Base-by-base conservation (phyloP, 2,113 vertebrate species). In the Eublepharis macularius region DNA sequence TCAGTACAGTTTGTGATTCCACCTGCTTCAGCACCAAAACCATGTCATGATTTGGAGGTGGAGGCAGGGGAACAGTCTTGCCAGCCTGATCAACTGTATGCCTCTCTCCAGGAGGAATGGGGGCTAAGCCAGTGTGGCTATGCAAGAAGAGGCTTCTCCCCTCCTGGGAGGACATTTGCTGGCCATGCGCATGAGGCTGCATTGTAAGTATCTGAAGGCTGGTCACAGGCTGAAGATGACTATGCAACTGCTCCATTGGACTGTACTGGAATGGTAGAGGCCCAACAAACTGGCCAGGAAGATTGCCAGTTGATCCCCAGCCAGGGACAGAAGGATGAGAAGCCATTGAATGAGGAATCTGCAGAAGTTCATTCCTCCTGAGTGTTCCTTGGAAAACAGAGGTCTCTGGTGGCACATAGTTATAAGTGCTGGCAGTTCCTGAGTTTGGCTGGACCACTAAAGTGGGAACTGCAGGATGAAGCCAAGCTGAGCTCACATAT, bases 1-100 rank as follows among this genome's bases (percentile, higher is more conserved):
- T 17, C 34, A 11, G 43, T 17, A 63, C 39, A 10, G 83, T 47
- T 41, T 36, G 39, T 16, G 85, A 57, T 47, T 84, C 74, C 76
- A 84, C 19, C 47, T 90, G 49, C 36, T 86, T 90, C 6, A 89
- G 77, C 2, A 90, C 60, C 84, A 87, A n/a, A n/a, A n/a, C n/a
- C n/a, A n/a, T n/a, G n/a, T n/a, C n/a, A n/a, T n/a, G n/a, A n/a
- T n/a, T 90, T 21, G 74, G 10, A 13, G 14, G 72, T 4, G 29
- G 51, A n/a, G 70, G 68, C 36, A 73, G 29, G 29, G 70, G n/a
- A 81, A 81, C 60, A 16, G n/a, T 11, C 16, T n/a, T 72, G 12
- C 26, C n/a, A 14, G 26, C 45, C 13, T 84, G 77, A 11, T 84
- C n/a, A 14, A 41, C 83, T 17, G 75, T 47, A 9, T 32, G 12